Percentiles rank a stretch among this genome's conserved stretches.
These are phyloP conservation scores for Perca flavescens DNA, from an alignment of 2,113 vertebrate genomes.

Conservation along the genomic window DNA sequence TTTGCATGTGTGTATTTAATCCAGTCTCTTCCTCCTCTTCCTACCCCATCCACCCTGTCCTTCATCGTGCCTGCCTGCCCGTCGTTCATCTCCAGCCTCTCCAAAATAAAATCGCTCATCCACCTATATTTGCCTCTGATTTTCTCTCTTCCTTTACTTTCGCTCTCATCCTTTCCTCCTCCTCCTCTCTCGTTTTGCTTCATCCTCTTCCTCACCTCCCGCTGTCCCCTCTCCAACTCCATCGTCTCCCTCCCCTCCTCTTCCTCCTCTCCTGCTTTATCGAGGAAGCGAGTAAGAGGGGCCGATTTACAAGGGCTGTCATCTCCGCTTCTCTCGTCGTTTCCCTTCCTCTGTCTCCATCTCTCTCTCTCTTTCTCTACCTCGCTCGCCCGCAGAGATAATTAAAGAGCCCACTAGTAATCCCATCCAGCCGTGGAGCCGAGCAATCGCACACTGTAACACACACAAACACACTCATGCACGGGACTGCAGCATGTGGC, in stretches of 20 bases:
- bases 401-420: conserved; percentile 65
- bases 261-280: conserved; percentile 1
- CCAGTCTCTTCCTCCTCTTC: not conserved
- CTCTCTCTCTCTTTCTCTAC: conserved; percentile 7
- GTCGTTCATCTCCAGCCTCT: not conserved
- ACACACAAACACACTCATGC: not conserved
- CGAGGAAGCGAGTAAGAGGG: conserved; percentile 35
- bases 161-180: not conserved
- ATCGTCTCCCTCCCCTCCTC: conserved; percentile 7
- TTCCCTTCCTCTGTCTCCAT: conserved; percentile 5
- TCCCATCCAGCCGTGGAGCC: conserved; percentile 55
- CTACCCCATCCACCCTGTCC: not conserved
- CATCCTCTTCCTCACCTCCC: conserved; percentile 14
- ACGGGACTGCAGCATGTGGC: conserved; percentile 25
- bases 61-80: not conserved
- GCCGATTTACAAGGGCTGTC: conserved; percentile 67
- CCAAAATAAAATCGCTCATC: not conserved
- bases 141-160: not conserved
- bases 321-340: conserved; percentile 32
- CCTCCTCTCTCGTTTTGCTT: not conserved
- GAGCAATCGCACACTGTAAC: conserved; percentile 13
- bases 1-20: conserved; percentile 43
- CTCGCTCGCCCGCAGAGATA: conserved; percentile 49
- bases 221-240: not conserved
- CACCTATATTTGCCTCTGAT: not conserved